phyloP scores from a whole-genome alignment of 2,888 invertebrate species.

The Leistus spinibarbis region DNA sequence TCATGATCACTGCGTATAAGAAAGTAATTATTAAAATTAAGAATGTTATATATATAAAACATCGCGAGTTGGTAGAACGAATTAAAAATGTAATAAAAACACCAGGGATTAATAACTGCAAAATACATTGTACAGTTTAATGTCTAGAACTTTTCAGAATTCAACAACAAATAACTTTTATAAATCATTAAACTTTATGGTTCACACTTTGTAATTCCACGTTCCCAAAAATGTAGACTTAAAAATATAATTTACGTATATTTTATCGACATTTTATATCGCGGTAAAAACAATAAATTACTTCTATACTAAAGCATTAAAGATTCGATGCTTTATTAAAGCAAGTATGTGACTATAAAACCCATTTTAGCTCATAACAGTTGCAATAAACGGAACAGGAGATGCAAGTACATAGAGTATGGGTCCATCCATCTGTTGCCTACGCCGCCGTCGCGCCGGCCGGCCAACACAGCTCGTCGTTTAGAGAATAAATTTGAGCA shows the following conservation, averaged over 20 bases:
- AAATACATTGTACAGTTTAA: too few species aligned
- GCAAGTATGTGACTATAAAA: conserved; percentile 12
- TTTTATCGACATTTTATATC: background rate
- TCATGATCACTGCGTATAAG: too few species aligned
- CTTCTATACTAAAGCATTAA: conserved; percentile 4
- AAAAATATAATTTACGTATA: background rate
- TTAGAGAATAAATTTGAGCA: conserved; percentile 28
- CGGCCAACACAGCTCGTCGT: conserved; percentile 2
- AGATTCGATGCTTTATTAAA: conserved; percentile 13
- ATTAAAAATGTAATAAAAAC: background rate
- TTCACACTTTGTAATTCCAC: background rate
- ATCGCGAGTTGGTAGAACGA: too few species aligned
- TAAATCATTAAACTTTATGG: background rate
- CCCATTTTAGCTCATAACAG: conserved; percentile 7
- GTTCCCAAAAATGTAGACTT: background rate
- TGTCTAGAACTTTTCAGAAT: background rate
- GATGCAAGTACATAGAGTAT: conserved; percentile 18
- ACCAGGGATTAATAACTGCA: background rate
- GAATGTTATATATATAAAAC: background rate
- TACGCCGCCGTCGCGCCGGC: conserved; percentile 25
- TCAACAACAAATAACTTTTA: background rate
- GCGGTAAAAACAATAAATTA: conserved; percentile 10
- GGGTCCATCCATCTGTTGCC: conserved; percentile 26
- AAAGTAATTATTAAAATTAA: background rate
- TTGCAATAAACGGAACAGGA: conserved; percentile 14